These are phyloP conservation scores for Rhinogobius similis DNA, from an alignment of 2,113 vertebrate species.

Conservation along the genomic window DNA sequence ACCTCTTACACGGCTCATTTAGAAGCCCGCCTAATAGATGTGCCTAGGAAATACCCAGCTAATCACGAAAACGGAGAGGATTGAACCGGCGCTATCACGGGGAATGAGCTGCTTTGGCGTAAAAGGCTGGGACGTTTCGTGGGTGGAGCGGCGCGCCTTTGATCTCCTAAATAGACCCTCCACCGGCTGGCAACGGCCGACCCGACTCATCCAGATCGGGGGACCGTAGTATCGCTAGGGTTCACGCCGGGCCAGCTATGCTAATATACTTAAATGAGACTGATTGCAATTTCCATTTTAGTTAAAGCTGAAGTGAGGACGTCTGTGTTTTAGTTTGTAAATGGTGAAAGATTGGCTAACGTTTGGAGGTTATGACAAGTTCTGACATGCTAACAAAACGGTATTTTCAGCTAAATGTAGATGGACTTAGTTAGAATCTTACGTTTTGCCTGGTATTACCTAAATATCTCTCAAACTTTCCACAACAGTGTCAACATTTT, in stretches of 20 bases:
- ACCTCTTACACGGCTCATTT: slow-evolving; percentile 51
- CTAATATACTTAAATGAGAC: neutral
- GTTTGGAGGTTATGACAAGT: too few species aligned
- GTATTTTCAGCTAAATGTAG: too few species aligned
- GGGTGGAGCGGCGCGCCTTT: slow-evolving; percentile 61
- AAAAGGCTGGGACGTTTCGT: slow-evolving; percentile 39
- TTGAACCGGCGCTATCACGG: slow-evolving; percentile 38
- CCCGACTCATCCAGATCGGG: slow-evolving; percentile 12
- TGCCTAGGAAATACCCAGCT: slow-evolving; percentile 52
- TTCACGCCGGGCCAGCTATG: slow-evolving; percentile 40
- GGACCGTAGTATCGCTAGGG: slow-evolving; percentile 31
- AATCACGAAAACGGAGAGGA: slow-evolving; percentile 50
- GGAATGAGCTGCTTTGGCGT: slow-evolving; percentile 28
- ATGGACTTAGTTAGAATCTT: too few species aligned
- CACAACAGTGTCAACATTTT: too few species aligned
- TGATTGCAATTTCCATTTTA: neutral
- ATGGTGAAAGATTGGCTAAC: too few species aligned
- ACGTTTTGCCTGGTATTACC: too few species aligned
- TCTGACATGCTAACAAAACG: too few species aligned
- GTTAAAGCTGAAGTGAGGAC: too few species aligned
- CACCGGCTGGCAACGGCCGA: slow-evolving; percentile 58
- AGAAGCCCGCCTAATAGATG: slow-evolving; percentile 56
- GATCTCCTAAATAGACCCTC: slow-evolving; percentile 69
- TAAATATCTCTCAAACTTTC: too few species aligned
- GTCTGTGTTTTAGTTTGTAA: too few species aligned